A percentile compares a stretch with the other conserved stretches of the same genome.
These are phyloP conservation scores for Hymenochirus boettgeri DNA, from an alignment of 2,113 vertebrate genomes.

Conservation along the genomic window DNA sequence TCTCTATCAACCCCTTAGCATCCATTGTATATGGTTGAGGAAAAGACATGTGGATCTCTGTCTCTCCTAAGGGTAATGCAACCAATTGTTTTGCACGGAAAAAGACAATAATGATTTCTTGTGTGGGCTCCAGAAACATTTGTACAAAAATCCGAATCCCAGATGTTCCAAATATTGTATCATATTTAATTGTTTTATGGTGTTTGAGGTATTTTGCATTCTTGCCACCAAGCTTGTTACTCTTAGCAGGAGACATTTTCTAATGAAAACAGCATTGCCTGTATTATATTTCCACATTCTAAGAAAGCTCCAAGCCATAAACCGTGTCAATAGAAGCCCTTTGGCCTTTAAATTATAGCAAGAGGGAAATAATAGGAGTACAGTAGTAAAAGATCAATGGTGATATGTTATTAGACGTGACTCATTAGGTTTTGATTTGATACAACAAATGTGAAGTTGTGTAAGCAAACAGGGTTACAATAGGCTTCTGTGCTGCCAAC, in stretches of 20 bases:
- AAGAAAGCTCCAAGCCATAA: constrained; percentile 26
- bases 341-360: constrained; percentile 27
- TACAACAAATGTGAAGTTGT: neutral
- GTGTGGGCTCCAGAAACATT: neutral
- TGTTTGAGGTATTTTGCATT: constrained; percentile 33
- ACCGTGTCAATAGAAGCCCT: constrained; percentile 20
- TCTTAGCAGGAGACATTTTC: constrained; percentile 39
- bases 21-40: constrained; percentile 12
- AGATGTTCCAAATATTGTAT: constrained; percentile 35
- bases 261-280: constrained; percentile 33
- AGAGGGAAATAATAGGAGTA: constrained; percentile 4
- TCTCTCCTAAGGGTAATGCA: constrained; percentile 1
- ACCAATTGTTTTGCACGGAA: neutral
- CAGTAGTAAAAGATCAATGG: constrained; percentile 19
- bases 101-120: constrained; percentile 5
- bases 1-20: constrained; percentile 7
- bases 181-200: constrained; percentile 35
- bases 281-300: constrained; percentile 36
- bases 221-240: constrained; percentile 32
- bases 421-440: constrained; percentile 3
- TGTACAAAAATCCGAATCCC: constrained; percentile 11
- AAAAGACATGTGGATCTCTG: constrained; percentile 7
- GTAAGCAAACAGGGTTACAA: neutral
- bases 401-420: constrained; percentile 9
- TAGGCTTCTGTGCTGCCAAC: neutral